Conservation (phyloP, 2,888 invertebrate species). For the Apeira syringaria region DNA sequence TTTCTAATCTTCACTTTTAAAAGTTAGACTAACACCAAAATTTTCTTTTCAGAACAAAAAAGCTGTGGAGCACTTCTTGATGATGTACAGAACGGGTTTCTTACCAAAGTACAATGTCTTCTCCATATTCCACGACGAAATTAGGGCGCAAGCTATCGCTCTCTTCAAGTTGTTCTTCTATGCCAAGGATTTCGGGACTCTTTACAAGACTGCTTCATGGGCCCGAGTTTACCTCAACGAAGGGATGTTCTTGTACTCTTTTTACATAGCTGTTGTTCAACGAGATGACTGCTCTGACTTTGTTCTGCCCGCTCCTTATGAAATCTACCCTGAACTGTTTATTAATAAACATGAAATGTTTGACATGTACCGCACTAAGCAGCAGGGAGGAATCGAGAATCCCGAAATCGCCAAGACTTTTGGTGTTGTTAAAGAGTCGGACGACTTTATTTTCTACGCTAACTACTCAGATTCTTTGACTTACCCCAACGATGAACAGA, state of each 20-base stretch:
- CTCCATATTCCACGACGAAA: constrained; percentile 73
- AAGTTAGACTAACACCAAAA: background rate
- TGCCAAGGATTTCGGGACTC: constrained; percentile 84
- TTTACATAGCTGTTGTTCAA: constrained; percentile 83
- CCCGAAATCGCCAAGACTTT: constrained; percentile 55
- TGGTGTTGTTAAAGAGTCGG: constrained; percentile 65
- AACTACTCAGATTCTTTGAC: constrained; percentile 83
- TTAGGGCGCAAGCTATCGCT: constrained; percentile 74
- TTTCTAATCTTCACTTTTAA: too few relatives aligned
- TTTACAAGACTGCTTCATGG: constrained; percentile 83
- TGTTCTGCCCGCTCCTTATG: constrained; percentile 86
- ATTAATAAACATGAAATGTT: constrained; percentile 83
- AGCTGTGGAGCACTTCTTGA: constrained; percentile 69
- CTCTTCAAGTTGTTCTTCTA: constrained; percentile 84
- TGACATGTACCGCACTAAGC: constrained; percentile 66
- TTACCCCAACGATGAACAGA: constrained; percentile 83
- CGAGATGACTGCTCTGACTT: constrained; percentile 82
- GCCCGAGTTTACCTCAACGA: constrained; percentile 85
- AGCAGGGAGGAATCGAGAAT: constrained; percentile 54
- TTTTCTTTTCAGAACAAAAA: constrained; percentile 56
- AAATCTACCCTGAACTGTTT: constrained; percentile 86
- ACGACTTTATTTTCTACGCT: constrained; percentile 75
- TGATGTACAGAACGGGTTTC: constrained; percentile 66
- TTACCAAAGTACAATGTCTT: constrained; percentile 76
- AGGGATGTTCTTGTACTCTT: constrained; percentile 84